Evolutionary conservation across 2,113 vertebrate genomes (phyloP).

Genomic region (Dicerorhinus sumatrensis): DNA sequence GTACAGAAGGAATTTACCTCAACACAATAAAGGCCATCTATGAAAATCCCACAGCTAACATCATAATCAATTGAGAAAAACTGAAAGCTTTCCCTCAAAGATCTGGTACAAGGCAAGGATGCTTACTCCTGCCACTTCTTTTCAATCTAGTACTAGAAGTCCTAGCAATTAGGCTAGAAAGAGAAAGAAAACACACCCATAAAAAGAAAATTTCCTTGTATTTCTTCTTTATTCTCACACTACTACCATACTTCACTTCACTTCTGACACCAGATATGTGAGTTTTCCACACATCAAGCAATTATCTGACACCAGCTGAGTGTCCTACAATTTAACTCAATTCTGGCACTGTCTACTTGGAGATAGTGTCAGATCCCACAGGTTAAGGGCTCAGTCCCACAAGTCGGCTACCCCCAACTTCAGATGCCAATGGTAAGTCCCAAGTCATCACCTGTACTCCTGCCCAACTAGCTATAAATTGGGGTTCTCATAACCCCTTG

Average conservation of each 20-base stretch:
- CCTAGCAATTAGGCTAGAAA: background rate
- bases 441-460: no score
- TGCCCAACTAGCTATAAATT: no score
- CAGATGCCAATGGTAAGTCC: no score
- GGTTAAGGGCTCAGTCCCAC: background rate
- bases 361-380: no score
- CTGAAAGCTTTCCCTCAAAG: background rate
- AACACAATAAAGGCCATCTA: background rate
- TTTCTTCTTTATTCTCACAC: background rate
- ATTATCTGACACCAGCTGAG: background rate
- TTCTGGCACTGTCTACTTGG: background rate
- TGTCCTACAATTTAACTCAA: background rate
- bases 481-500: background rate
- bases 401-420: background rate
- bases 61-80: background rate
- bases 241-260: background rate
- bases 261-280: background rate
- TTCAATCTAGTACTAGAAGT: background rate
- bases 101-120: background rate
- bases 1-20: background rate
- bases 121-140: background rate
- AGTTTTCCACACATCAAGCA: background rate
- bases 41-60: background rate
- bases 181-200: background rate
- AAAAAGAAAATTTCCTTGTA: background rate